phyloP scores from a whole-genome alignment of 2,888 invertebrate genomes.

The Meandrusa payeni region DNA sequence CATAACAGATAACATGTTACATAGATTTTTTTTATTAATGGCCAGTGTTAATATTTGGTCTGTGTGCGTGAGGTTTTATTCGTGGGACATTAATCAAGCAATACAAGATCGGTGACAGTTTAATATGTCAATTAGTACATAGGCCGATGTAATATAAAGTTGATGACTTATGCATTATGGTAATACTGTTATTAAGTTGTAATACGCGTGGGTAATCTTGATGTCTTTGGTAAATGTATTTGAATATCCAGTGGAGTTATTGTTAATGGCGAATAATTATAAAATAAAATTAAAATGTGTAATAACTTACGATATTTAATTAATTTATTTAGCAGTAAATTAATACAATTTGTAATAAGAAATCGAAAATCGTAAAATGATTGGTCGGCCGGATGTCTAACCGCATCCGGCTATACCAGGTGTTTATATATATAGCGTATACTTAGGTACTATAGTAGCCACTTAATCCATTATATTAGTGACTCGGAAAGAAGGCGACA shows the following conservation, averaged over 20 bases:
- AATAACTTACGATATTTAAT: too few relatives aligned
- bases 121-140: slow-evolving; percentile 33
- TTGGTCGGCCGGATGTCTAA: too few relatives aligned
- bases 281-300: too few relatives aligned
- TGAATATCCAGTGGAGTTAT: slow-evolving; percentile 6
- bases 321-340: too few relatives aligned
- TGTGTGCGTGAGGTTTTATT: slow-evolving; percentile 3
- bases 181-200: slow-evolving; percentile 22
- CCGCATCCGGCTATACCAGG: too few relatives aligned
- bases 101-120: slow-evolving; percentile 22
- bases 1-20: too few relatives aligned
- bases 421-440: too few relatives aligned
- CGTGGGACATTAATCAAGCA: slow-evolving; percentile 20
- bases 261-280: background rate
- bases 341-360: too few relatives aligned
- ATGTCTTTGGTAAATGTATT: slow-evolving; percentile 4
- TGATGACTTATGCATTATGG: slow-evolving; percentile 22
- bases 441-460: too few relatives aligned
- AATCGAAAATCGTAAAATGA: too few relatives aligned
- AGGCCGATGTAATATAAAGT: slow-evolving; percentile 9
- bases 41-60: background rate
- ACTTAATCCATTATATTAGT: too few relatives aligned
- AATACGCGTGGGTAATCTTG: slow-evolving; percentile 11
- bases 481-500: too few relatives aligned
- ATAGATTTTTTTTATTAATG: background rate